phyloP scores from a whole-genome alignment of 2,888 invertebrate genomes.

The Troilus luridus region DNA sequence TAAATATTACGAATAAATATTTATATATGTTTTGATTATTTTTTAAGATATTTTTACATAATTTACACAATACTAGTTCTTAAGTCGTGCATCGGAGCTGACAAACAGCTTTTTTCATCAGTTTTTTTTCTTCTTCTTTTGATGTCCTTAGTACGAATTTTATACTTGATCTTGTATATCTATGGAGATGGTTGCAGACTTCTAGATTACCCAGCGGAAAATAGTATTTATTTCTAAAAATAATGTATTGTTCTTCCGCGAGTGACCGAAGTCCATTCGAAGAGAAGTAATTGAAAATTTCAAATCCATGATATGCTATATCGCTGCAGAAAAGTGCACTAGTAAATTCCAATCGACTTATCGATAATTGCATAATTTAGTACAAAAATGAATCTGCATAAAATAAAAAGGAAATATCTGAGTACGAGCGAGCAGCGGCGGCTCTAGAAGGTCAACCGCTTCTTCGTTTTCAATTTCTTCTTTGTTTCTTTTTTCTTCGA shows the following conservation, averaged over 20 bases:
- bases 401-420: not conserved
- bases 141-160: too few relatives aligned
- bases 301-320: not conserved
- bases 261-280: not conserved
- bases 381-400: not conserved
- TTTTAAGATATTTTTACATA: too few relatives aligned
- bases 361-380: not conserved
- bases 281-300: conserved; percentile 2
- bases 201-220: not conserved
- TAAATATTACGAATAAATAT: too few relatives aligned
- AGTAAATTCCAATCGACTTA: not conserved
- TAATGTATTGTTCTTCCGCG: not conserved
- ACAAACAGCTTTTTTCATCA: too few relatives aligned
- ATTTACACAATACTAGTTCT: too few relatives aligned
- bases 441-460: conserved; percentile 30
- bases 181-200: not conserved
- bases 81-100: too few relatives aligned
- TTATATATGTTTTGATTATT: too few relatives aligned
- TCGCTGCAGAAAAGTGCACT: not conserved
- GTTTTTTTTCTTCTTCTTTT: too few relatives aligned
- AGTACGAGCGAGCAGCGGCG: not conserved
- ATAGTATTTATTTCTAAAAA: not conserved
- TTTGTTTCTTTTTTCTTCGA: conserved; percentile 39
- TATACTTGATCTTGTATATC: too few relatives aligned
- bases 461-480: conserved; percentile 49